Evolutionary conservation across 2,797 vertebrate genomes (phyloP).

Genomic region (Mormyrops attenuatus): DNA sequence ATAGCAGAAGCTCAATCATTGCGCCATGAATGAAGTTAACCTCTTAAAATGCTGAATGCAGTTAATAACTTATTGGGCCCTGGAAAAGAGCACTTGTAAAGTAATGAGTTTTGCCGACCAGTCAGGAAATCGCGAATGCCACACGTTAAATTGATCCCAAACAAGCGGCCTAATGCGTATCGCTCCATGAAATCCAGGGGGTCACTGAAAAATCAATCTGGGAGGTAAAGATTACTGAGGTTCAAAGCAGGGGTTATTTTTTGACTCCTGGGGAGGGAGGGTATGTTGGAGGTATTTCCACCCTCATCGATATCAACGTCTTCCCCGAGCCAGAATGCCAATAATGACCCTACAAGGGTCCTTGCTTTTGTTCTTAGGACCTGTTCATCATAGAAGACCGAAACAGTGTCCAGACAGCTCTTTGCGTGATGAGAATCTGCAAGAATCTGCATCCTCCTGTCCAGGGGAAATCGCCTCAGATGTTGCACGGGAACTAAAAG

Average conservation of each 20-base stretch:
- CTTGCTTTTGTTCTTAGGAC: not conserved
- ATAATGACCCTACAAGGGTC: not conserved
- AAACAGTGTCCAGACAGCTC: not conserved
- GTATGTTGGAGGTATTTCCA: constrained; percentile 39
- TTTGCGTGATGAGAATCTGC: not conserved
- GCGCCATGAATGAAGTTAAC: constrained; percentile 13
- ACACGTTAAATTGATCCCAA: constrained; percentile 69
- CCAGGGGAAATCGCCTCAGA: not conserved
- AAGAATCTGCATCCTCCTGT: constrained; percentile 33
- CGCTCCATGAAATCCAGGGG: constrained; percentile 45
- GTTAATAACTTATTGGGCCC: constrained; percentile 31
- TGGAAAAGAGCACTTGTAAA: constrained; percentile 48
- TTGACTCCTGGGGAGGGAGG: constrained; percentile 40
- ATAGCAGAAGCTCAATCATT: constrained; percentile 11
- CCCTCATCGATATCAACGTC: constrained; percentile 52
- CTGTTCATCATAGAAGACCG: not conserved
- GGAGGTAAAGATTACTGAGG: constrained; percentile 31
- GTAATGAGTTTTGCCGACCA: constrained; percentile 56
- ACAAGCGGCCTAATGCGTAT: constrained; percentile 69
- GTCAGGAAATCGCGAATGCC: constrained; percentile 67
- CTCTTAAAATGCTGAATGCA: constrained; percentile 26
- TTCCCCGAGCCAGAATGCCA: constrained; percentile 5
- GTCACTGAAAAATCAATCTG: constrained; percentile 49
- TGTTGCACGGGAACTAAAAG: not conserved
- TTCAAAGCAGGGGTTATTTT: constrained; percentile 53